These are phyloP conservation scores for Promerops cafer DNA, from an alignment of 2,113 vertebrate species.

Conservation along the genomic window DNA sequence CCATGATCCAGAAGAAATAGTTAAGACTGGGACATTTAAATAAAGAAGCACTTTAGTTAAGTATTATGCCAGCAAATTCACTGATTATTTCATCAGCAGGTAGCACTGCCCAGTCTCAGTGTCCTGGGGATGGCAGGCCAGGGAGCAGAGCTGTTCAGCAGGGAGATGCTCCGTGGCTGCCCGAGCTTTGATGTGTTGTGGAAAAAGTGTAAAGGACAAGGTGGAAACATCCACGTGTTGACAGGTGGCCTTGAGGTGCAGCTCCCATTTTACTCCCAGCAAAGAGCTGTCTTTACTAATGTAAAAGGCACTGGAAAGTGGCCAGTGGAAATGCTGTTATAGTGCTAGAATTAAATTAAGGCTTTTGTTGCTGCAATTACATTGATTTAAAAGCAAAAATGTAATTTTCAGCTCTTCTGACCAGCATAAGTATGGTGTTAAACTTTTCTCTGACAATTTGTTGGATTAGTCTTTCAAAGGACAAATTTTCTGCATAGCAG, in stretches of 20 bases:
- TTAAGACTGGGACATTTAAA: background rate
- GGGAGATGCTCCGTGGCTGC: fast-evolving
- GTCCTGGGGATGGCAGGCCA: background rate
- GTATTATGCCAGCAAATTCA: background rate
- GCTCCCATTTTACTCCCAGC: background rate
- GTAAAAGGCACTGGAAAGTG: background rate
- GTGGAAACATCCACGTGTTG: background rate
- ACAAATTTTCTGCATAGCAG: background rate
- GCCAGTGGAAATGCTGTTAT: background rate
- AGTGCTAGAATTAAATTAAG: background rate
- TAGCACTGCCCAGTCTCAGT: background rate
- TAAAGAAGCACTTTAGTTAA: background rate
- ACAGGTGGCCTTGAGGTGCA: background rate
- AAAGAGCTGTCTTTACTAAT: background rate
- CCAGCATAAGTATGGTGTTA: background rate
- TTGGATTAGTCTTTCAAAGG: background rate
- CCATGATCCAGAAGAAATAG: background rate
- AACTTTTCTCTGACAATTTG: background rate
- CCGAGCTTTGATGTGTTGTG: background rate
- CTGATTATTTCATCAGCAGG: background rate
- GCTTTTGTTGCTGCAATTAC: background rate
- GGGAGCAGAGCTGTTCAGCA: background rate
- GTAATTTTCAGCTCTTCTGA: background rate
- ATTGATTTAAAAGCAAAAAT: background rate
- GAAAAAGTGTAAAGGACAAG: background rate